Conservation (phyloP, 2,888 invertebrate species). For the Asteroscopus sphinx region DNA sequence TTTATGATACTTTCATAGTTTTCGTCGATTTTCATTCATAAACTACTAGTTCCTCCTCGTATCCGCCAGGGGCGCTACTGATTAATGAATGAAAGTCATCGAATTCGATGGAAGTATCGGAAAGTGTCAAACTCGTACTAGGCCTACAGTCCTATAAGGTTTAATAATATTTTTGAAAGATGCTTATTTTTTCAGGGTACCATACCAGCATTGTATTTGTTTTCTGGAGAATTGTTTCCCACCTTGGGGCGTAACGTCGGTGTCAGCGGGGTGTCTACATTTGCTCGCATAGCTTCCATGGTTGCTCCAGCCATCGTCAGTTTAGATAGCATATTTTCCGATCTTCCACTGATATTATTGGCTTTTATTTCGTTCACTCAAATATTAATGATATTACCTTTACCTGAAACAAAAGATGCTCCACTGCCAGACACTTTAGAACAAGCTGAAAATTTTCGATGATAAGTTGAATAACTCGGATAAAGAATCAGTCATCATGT, state of each 20-base stretch:
- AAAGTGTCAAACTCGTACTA: too few species aligned
- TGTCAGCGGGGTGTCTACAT: conserved; percentile 93
- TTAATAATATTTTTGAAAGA: background rate
- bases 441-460: conserved; percentile 71
- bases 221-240: conserved; percentile 94
- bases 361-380: conserved; percentile 72
- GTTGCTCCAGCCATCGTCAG: conserved; percentile 81
- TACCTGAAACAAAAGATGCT: conserved; percentile 84
- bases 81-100: too few species aligned
- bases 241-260: conserved; percentile 94
- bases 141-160: too few species aligned
- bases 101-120: too few species aligned
- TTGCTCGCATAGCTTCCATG: conserved; percentile 94
- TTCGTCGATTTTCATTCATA: too few species aligned
- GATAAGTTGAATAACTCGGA: background rate
- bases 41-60: too few species aligned
- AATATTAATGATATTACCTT: conserved; percentile 74
- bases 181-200: conserved; percentile 80
- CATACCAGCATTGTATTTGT: conserved; percentile 91
- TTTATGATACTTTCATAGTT: too few species aligned
- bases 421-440: conserved; percentile 88
- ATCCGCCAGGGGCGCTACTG: too few species aligned
- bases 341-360: conserved; percentile 76
- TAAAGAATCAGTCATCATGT: background rate
- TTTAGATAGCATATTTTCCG: conserved; percentile 66